A percentile compares a stretch with the other conserved stretches of the same genome.
Evolutionary conservation across 2,888 invertebrate genomes (phyloP).

Genomic region (Noctua fimbriata): DNA sequence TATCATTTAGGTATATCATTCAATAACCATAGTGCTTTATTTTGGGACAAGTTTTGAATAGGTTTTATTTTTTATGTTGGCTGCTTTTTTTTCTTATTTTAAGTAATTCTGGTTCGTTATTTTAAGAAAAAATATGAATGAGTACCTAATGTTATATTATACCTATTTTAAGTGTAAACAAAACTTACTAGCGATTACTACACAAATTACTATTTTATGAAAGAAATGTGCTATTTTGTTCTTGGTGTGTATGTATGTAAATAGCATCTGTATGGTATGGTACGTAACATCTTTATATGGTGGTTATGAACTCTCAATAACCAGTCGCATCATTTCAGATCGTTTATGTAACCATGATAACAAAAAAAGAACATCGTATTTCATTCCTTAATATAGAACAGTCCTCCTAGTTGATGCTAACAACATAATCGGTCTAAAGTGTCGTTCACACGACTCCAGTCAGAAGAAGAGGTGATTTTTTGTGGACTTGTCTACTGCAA

Average conservation of each 20-base stretch:
- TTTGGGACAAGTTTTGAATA: slow-evolving; percentile 4
- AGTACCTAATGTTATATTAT: not conserved
- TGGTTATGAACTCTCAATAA: not conserved
- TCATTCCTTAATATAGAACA: slow-evolving; percentile 4
- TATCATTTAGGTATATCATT: slow-evolving; percentile 22
- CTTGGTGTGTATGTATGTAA: not conserved
- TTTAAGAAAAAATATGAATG: slow-evolving; percentile 29
- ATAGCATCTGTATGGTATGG: not conserved
- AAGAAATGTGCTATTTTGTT: not conserved
- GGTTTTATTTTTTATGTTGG: not conserved
- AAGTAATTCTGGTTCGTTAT: slow-evolving; percentile 38
- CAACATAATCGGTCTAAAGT: not conserved
- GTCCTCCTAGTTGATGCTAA: not conserved
- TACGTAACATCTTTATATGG: not conserved
- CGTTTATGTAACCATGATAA: not conserved
- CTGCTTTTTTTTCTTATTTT: not conserved
- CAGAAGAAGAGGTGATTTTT: not conserved
- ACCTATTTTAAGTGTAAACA: slow-evolving; percentile 3
- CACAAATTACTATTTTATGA: not conserved
- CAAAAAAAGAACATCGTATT: not conserved
- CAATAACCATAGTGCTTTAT: slow-evolving; percentile 14
- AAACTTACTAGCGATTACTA: not conserved
- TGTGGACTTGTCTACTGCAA: not conserved
- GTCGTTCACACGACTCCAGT: not conserved
- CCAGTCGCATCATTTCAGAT: not conserved